Evolutionary conservation across 1,140 invertebrate genomes (phyloP).

Genomic region (Armadillidium nasatum): DNA sequence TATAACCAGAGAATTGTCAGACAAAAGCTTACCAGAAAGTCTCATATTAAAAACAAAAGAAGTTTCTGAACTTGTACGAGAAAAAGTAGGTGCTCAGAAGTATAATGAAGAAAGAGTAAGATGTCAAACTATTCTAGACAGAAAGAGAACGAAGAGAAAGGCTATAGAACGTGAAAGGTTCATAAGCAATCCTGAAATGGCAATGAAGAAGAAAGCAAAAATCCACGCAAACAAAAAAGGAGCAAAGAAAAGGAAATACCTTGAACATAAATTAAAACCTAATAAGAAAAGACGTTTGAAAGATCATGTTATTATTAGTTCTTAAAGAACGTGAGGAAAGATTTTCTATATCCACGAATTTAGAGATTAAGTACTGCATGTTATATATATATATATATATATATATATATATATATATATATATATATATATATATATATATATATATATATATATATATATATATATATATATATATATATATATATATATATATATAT

Average conservation of each 20-base stretch:
- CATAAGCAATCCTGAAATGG: slow-evolving; percentile 25
- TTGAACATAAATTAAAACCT: background rate
- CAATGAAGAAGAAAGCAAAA: background rate
- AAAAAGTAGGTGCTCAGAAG: slow-evolving; percentile 34
- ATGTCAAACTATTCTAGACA: background rate
- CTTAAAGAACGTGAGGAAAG: no score
- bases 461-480: no score
- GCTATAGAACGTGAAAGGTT: slow-evolving; percentile 21
- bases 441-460: no score
- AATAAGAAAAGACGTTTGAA: slow-evolving; percentile 1
- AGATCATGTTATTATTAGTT: no score
- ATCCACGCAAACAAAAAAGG: background rate
- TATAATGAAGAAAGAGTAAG: slow-evolving; percentile 29
- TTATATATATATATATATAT: no score
- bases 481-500: no score
- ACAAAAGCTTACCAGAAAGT: slow-evolving; percentile 28
- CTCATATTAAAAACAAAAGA: slow-evolving; percentile 28
- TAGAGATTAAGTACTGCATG: no score
- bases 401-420: no score
- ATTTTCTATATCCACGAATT: no score
- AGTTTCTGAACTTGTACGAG: slow-evolving; percentile 35
- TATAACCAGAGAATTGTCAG: slow-evolving; percentile 34
- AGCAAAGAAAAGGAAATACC: background rate
- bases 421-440: no score
- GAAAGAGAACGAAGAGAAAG: slow-evolving; percentile 10